Evolutionary conservation across 2,888 invertebrate genomes (phyloP).

Genomic region (Clostera curtula): DNA sequence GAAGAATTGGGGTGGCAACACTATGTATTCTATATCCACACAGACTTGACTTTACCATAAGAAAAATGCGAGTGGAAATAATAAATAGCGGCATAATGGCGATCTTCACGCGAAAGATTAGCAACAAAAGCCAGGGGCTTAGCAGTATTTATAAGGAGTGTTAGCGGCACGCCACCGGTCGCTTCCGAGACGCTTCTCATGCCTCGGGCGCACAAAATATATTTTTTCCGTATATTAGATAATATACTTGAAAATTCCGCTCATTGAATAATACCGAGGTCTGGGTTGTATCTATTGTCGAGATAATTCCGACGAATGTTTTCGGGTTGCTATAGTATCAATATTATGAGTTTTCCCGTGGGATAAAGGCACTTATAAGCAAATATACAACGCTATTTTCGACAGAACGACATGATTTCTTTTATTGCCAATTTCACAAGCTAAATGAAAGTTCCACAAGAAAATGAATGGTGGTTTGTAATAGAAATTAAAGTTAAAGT

Average conservation of each 20-base stretch:
- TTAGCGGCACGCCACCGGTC: constrained; percentile 58
- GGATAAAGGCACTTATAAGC: too few relatives aligned
- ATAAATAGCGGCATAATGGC: constrained; percentile 71
- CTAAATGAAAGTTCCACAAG: too few relatives aligned
- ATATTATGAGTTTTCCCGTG: not conserved
- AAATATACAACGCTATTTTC: too few relatives aligned
- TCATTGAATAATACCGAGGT: constrained; percentile 15
- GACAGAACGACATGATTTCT: too few relatives aligned
- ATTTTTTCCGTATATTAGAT: constrained; percentile 18
- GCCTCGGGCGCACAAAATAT: constrained; percentile 24
- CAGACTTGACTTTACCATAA: constrained; percentile 59
- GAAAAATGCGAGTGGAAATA: constrained; percentile 62
- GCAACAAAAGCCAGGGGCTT: constrained; percentile 69
- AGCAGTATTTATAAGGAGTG: constrained; percentile 72
- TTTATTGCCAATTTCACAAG: too few relatives aligned
- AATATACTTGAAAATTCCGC: constrained; percentile 13
- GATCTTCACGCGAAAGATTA: constrained; percentile 73
- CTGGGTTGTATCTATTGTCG: constrained; percentile 6
- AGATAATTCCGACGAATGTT: constrained; percentile 2
- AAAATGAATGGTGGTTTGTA: too few relatives aligned
- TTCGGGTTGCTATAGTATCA: not conserved
- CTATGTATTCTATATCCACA: too few relatives aligned
- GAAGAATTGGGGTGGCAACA: too few relatives aligned
- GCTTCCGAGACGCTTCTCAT: constrained; percentile 32
- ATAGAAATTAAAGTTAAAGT: too few relatives aligned